These are phyloP conservation scores for Tragelaphus imberbis DNA, from an alignment of 2,113 vertebrate genomes.

Conservation along the genomic window DNA sequence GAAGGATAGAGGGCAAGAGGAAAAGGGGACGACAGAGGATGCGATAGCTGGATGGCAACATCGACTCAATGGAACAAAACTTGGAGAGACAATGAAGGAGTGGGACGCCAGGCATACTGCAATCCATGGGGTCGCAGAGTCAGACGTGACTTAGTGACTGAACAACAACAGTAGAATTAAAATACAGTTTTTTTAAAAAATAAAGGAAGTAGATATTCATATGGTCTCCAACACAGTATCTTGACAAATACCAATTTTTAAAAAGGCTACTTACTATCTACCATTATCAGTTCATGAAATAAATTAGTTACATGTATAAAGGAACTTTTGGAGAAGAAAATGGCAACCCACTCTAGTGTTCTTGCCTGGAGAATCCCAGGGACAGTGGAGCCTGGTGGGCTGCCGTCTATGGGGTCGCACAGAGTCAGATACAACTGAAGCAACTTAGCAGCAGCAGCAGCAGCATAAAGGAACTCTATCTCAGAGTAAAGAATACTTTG, in stretches of 20 bases:
- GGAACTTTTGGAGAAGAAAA: not conserved
- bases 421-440: too few relatives aligned
- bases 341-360: too few relatives aligned
- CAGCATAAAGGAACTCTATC: not conserved
- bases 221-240: not conserved
- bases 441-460: too few relatives aligned
- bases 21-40: not conserved
- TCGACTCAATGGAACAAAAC: not conserved
- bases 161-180: not conserved
- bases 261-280: not conserved
- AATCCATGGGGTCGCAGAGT: not conserved
- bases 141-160: not conserved
- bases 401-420: too few relatives aligned
- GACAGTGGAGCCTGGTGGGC: too few relatives aligned
- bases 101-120: not conserved
- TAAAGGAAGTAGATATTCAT: not conserved
- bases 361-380: too few relatives aligned
- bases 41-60: not conserved
- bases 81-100: not conserved
- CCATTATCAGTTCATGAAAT: not conserved
- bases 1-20: not conserved
- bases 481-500: not conserved
- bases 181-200: not conserved
- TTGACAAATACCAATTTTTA: conserved; percentile 3
- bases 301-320: not conserved